Evolutionary conservation across 2,888 invertebrate genomes (phyloP).

Genomic region (Sceliomorpha sp.): DNA sequence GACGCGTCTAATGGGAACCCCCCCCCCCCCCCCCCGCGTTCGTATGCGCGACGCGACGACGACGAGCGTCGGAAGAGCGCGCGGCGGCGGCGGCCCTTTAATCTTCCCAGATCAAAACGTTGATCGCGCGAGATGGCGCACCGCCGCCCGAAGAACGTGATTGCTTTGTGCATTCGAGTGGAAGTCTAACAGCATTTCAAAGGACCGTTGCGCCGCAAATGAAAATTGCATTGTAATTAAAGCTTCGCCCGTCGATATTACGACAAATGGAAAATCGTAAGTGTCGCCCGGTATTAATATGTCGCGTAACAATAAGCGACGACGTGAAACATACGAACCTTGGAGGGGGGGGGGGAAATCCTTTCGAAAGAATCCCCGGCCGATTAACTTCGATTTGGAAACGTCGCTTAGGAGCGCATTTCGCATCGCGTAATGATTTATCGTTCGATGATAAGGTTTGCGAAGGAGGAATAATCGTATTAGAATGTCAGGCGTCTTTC

Average conservation of each 20-base stretch:
- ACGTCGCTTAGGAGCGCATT: no score
- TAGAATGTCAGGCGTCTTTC: no score
- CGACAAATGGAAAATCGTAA: conserved; percentile 51
- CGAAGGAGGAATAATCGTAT: no score
- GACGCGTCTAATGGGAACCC: no score
- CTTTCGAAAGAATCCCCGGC: no score
- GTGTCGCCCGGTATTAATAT: conserved; percentile 49
- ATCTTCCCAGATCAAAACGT: conserved; percentile 78
- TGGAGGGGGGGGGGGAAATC: no score
- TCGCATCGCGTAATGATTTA: no score
- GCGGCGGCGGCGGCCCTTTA: conserved; percentile 72
- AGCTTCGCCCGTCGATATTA: conserved; percentile 59
- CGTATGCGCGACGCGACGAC: conserved; percentile 49
- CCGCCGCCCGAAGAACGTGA: conserved; percentile 67
- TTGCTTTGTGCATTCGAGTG: conserved; percentile 78
- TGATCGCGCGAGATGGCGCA: conserved; percentile 50
- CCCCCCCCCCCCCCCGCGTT: no score
- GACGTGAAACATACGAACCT: no score
- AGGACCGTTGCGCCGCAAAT: conserved; percentile 68
- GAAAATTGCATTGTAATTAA: conserved; percentile 80
- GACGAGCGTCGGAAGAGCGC: conserved; percentile 52
- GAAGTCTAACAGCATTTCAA: conserved; percentile 78
- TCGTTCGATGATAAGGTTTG: no score
- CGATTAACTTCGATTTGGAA: no score
- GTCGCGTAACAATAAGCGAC: no score